Evolutionary conservation across 2,113 vertebrate species (phyloP).

Genomic region (Myotis lucifugus): DNA sequence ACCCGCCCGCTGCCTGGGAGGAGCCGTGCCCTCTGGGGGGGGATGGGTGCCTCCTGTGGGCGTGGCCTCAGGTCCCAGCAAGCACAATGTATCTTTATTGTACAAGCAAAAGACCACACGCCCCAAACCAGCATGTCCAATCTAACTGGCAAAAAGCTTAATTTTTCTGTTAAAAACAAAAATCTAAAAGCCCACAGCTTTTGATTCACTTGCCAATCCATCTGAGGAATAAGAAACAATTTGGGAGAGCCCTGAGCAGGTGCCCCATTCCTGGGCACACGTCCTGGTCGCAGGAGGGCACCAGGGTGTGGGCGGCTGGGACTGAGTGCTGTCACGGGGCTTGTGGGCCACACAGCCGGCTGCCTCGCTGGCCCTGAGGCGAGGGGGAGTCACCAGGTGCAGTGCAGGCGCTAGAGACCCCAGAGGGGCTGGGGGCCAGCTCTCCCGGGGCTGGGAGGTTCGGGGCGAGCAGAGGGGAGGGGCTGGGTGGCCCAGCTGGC

Average conservation of each 20-base stretch:
- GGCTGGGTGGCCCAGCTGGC: conserved; percentile 83
- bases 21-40: conserved; percentile 3
- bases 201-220: conserved; percentile 80
- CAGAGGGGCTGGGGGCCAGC: conserved; percentile 25
- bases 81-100: conserved; percentile 89
- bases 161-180: conserved; percentile 69
- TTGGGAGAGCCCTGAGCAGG: conserved; percentile 42
- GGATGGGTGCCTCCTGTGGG: conserved; percentile 56
- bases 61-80: conserved; percentile 84
- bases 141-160: conserved; percentile 61
- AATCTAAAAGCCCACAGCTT: conserved; percentile 62
- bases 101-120: conserved; percentile 85
- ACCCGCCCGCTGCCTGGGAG: neutral
- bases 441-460: neutral
- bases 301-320: conserved; percentile 65
- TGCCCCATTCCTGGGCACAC: conserved; percentile 63
- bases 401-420: conserved; percentile 84
- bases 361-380: conserved; percentile 81
- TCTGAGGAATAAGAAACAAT: conserved; percentile 55
- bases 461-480: conserved; percentile 3
- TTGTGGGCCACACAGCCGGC: conserved; percentile 81
- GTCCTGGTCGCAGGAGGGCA: conserved; percentile 63
- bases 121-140: conserved; percentile 80
- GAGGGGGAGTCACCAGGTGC: conserved; percentile 78
- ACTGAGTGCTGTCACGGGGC: conserved; percentile 65